phyloP scores from a whole-genome alignment of 2,113 vertebrate genomes.

The Ammodramus savannarum region DNA sequence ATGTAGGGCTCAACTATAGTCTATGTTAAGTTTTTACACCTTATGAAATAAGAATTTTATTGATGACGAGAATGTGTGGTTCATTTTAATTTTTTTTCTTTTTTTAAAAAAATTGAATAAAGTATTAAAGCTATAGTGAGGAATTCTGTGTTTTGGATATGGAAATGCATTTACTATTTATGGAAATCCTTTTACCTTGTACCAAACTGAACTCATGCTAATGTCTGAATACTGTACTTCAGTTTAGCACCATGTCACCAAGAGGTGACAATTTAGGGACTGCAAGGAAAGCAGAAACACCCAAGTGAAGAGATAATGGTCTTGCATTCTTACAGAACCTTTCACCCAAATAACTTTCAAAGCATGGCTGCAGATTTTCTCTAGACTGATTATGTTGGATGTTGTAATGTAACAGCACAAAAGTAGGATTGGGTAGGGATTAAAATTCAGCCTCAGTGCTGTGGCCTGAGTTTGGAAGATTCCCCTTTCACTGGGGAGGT shows the following conservation, averaged over 20 bases:
- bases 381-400: neutral
- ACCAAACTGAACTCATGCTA: neutral
- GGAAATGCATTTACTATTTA: neutral
- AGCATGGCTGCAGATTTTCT: neutral
- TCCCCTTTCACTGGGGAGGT: neutral
- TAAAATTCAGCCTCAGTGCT: neutral
- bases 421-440: neutral
- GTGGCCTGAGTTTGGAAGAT: neutral
- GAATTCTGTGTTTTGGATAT: neutral
- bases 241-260: neutral
- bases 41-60: neutral
- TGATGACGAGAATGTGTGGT: neutral
- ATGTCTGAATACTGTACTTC: neutral
- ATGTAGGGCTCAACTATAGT: neutral
- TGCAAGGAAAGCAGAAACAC: neutral
- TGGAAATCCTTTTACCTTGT: neutral
- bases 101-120: neutral
- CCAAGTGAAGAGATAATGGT: neutral
- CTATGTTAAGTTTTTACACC: neutral
- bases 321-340: neutral
- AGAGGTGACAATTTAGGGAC: neutral
- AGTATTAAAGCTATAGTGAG: neutral
- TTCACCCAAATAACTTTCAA: neutral
- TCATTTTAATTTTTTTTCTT: neutral
- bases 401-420: neutral